phyloP scores from a whole-genome alignment of 2,113 vertebrate species.

The Struthidea cinerea region DNA sequence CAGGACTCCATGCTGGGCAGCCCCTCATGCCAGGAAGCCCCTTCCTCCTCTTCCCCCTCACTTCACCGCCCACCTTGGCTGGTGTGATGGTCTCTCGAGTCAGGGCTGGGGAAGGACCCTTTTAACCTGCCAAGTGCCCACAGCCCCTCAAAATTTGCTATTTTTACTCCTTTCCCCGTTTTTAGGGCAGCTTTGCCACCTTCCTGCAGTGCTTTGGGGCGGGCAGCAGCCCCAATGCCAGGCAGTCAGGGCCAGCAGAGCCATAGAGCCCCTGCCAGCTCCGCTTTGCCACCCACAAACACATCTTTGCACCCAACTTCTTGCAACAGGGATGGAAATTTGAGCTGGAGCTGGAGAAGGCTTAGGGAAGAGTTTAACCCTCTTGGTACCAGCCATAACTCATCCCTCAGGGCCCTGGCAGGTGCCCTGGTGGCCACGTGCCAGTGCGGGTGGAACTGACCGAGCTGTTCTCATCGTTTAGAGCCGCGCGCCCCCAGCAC shows the following conservation, averaged over 20 bases:
- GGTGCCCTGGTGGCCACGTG: rapidly evolving
- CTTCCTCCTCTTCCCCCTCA: not conserved
- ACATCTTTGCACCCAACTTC: constrained; percentile 41
- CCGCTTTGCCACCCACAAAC: not conserved
- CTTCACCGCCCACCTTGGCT: not conserved
- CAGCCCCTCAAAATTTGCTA: not conserved
- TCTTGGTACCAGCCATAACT: not conserved
- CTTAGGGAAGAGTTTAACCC: constrained; percentile 4
- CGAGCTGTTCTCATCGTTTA: constrained; percentile 80
- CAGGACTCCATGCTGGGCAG: rapidly evolving
- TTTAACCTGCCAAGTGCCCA: constrained; percentile 32
- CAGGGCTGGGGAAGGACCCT: not conserved
- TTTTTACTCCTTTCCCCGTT: not conserved
- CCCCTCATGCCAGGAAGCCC: not conserved
- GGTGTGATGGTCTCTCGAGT: rapidly evolving
- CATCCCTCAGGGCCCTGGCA: not conserved
- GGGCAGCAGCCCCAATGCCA: not conserved
- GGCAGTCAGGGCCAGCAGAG: not conserved
- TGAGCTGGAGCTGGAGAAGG: not conserved
- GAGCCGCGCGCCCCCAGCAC: constrained; percentile 64
- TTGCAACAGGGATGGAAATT: constrained; percentile 5
- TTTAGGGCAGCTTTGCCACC: not conserved
- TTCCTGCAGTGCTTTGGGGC: not conserved
- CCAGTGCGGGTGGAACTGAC: constrained; percentile 59
- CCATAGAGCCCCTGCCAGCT: not conserved